Base-by-base conservation (phyloP, 35 echinoderm and acorn worm species). In the Chiridota heheva region DNA sequence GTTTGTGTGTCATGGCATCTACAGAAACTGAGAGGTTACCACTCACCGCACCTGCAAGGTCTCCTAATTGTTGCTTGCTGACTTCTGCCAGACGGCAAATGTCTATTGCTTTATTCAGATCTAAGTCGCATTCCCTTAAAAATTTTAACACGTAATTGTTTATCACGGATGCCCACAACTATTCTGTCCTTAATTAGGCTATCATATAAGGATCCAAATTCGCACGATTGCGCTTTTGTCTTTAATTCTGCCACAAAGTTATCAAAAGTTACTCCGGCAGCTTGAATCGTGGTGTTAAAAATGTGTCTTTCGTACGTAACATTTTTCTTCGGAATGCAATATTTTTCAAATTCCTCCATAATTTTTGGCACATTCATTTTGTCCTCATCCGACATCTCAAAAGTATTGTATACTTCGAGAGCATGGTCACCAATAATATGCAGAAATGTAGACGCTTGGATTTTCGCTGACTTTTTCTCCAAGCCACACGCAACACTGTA, bases 381-480 rank as follows among this genome's bases (percentile, higher is more conserved):
- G 17, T 80, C 61, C 2, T 56, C 38, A 16, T 17, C 26, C 18
- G 35, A 22, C 22, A 76, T 80, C 13, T 22, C n/a, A 34, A 88
- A 88, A 27, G 85, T 72, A 37, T 89, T 89, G 41, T 63, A 89
- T 1, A 89, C 67, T 73, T 89, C 86, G 1, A 89, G 49, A 6
- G 60, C 86, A 28, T 57, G 77, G 3, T 82, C 86, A 20, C 86
- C 86, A 7, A 89, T 83, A 0, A 89, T 53, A 34, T 89, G 86
- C 31, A 89, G 41, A 40, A 89, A 67, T 47, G 76, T 89, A 48
- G 33, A 33, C 48, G 26, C 38, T 63, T 73, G 77, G 42, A 89
- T 60, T 17, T n/a, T n/a, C n/a, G n/a, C n/a, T n/a, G n/a, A n/a
- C n/a, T n/a, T n/a, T n/a, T n/a, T n/a, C n/a, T n/a, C n/a, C n/a